Evolutionary conservation across 2,113 vertebrate species (phyloP).

Genomic region (Perca schrenkii): DNA sequence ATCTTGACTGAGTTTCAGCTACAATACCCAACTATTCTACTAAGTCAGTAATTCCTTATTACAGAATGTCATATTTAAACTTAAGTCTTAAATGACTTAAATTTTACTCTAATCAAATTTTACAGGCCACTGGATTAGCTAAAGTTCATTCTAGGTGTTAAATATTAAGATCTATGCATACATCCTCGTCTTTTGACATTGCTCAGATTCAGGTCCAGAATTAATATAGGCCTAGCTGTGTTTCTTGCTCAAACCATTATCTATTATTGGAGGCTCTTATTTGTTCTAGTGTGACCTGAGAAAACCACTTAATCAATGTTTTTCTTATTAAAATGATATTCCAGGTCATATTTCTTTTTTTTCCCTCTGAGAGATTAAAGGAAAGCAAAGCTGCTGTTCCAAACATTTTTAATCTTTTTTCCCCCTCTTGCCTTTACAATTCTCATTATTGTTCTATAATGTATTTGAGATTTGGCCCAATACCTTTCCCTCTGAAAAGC

Average conservation of each 20-base stretch:
- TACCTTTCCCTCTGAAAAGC: conserved; percentile 67
- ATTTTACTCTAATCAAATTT: neutral
- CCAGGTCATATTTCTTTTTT: conserved; percentile 57
- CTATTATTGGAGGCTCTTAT: conserved; percentile 13
- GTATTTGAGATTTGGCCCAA: conserved; percentile 66
- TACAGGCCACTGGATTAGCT: neutral
- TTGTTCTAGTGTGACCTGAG: conserved; percentile 16
- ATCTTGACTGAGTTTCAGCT: conserved; percentile 4
- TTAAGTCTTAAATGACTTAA: neutral
- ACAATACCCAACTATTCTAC: neutral
- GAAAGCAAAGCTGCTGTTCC: conserved; percentile 62
- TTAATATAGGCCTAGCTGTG: neutral
- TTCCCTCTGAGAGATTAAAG: conserved; percentile 67
- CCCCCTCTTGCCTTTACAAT: conserved; percentile 58
- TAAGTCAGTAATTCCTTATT: neutral
- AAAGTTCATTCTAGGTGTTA: neutral
- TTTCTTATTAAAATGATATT: conserved; percentile 46
- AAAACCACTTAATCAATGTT: conserved; percentile 61
- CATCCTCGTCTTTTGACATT: neutral
- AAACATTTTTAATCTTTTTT: conserved; percentile 70
- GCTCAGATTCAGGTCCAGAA: neutral
- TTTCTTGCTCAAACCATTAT: conserved; percentile 1
- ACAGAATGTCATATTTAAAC: neutral
- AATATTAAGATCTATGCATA: conserved; percentile 1
- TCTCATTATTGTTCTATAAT: conserved; percentile 81